Conservation (phyloP, 2,797 vertebrate genomes). For the Enteromius treurensis region DNA sequence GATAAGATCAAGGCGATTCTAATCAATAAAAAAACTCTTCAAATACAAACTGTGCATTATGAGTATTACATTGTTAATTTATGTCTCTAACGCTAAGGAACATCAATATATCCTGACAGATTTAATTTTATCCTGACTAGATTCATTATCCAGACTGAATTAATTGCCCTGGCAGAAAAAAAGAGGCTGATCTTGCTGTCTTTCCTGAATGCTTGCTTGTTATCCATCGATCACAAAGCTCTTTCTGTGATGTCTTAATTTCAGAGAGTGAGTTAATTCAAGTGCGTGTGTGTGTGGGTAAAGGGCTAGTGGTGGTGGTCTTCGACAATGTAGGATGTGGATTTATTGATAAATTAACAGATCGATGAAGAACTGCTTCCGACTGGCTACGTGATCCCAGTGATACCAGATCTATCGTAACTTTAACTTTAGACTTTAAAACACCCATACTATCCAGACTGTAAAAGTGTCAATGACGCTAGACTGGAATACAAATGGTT, state of each 20-base stretch:
- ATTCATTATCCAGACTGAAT: conserved; percentile 33
- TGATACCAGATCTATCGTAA: conserved; percentile 51
- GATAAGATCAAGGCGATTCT: conserved; percentile 1
- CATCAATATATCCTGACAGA: conserved; percentile 28
- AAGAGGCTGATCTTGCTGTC: conserved; percentile 19
- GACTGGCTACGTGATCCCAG: conserved; percentile 65
- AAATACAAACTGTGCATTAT: conserved; percentile 13
- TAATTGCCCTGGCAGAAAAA: conserved; percentile 18
- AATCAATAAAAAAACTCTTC: conserved; percentile 1
- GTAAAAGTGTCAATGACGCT: neutral
- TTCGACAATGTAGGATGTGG: conserved; percentile 75
- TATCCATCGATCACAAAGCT: conserved; percentile 38
- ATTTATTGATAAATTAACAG: conserved; percentile 69
- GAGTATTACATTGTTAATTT: conserved; percentile 29
- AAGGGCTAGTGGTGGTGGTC: conserved; percentile 48
- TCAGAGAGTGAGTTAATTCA: conserved; percentile 29
- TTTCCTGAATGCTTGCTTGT: conserved; percentile 18
- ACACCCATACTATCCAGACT: neutral
- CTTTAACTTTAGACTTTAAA: conserved; percentile 59
- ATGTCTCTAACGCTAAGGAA: conserved; percentile 21
- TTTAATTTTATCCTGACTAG: conserved; percentile 33
- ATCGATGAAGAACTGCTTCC: conserved; percentile 72
- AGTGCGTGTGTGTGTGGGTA: conserved; percentile 26
- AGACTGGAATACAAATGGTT: neutral
- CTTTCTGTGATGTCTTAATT: conserved; percentile 22